Percentiles rank a stretch among this genome's conserved stretches.
Evolutionary conservation across 2,888 invertebrate species (phyloP).

Genomic region (Drosophila antonietae): DNA sequence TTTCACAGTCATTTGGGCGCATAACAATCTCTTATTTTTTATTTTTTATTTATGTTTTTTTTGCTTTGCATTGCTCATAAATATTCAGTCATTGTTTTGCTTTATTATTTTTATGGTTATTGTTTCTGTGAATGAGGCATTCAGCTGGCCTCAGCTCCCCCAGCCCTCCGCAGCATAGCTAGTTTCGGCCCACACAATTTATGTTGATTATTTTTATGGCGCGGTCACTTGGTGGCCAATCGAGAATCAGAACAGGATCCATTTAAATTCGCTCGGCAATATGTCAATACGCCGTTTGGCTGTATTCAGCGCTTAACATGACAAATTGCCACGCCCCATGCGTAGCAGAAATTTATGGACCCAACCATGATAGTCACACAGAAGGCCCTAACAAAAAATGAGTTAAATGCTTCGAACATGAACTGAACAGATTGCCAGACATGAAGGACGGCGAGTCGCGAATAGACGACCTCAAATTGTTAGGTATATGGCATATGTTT

Average conservation of each 20-base stretch:
- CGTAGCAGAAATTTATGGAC: slow-evolving; percentile 64
- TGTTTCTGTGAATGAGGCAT: slow-evolving; percentile 56
- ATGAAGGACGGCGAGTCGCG: background rate
- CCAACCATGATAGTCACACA: background rate
- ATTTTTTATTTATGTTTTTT: slow-evolving; percentile 16
- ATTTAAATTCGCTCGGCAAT: slow-evolving; percentile 66
- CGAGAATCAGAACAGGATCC: slow-evolving; percentile 66
- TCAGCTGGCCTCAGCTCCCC: background rate
- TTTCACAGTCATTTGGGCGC: slow-evolving; percentile 70
- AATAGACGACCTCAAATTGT: background rate
- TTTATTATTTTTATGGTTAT: slow-evolving; percentile 80
- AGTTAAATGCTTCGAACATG: slow-evolving; percentile 5
- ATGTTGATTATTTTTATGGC: slow-evolving; percentile 80
- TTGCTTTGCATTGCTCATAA: slow-evolving; percentile 60
- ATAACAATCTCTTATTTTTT: slow-evolving; percentile 53
- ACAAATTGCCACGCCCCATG: slow-evolving; percentile 68
- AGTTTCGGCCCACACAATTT: slow-evolving; percentile 56
- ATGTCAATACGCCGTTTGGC: slow-evolving; percentile 64
- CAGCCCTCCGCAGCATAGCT: background rate
- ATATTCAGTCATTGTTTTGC: slow-evolving; percentile 77
- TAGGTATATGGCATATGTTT: background rate
- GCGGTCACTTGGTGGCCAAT: slow-evolving; percentile 74
- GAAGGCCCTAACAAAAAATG: background rate
- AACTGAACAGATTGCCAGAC: slow-evolving; percentile 6
- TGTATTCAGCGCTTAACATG: slow-evolving; percentile 71